Evolutionary conservation across 2,888 invertebrate species (phyloP), one percentile per base, ranked within the genome.

Genomic region (Phalera bucephala): DNA sequence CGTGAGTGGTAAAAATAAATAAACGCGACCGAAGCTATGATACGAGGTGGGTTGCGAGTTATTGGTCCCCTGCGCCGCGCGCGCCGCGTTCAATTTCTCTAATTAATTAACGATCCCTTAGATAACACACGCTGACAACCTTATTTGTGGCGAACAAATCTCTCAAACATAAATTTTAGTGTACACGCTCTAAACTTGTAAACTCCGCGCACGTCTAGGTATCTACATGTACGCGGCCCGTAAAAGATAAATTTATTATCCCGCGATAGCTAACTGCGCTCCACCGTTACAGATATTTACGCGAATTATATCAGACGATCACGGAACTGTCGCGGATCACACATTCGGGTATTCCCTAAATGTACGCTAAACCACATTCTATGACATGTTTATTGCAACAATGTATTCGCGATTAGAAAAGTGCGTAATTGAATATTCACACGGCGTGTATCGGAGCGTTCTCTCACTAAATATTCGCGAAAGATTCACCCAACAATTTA

Each of bases 81-180:
- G 72, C 84, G 69, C 78, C 73, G 78, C 76, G 84, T 81, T 87
- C 88, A 89, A 89, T 88, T 87, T 88, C 88, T 88, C 88, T 89
- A 89, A 89, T 89, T 89, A 89, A 88, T 88, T 88, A 88, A 84
- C 85, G 89, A 89, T 89, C 83, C 79, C 67, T 71, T 81, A 87
- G 88, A 88, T 88, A 88, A 88, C 80, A 75, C 76, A 66, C 81
- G 81, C 84, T 88, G 88, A 89, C 89, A 89, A 87, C 79, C 81
- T 89, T 88, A 89, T 89, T 89, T 89, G 89, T 89, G 87, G 88
- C 81, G 72, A 80, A 86, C 87, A 87, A 89, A 89, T 88, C 87
- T 86, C 80, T 80, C 72, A 79, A 73, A 80, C 88, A 89, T 89
- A 88, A 89, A 89, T 89, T 87, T 82, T 72, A 81, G 66, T 76